These are phyloP conservation scores for Pelosia muscerda DNA, from an alignment of 2,888 invertebrate species.

Conservation along the genomic window DNA sequence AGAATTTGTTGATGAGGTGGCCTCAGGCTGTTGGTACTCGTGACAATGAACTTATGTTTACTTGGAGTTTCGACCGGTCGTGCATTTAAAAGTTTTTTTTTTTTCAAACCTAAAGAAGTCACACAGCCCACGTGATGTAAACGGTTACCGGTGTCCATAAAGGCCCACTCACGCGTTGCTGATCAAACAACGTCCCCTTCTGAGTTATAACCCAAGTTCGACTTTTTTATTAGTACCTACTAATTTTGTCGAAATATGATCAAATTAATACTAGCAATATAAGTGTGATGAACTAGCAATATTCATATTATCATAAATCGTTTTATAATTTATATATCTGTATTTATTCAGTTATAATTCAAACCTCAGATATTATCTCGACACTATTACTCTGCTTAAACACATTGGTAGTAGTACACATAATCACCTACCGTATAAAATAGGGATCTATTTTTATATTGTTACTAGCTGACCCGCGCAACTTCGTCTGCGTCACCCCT, in stretches of 20 bases:
- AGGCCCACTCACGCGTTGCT: neutral
- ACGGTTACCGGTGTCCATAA: neutral
- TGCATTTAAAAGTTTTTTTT: neutral
- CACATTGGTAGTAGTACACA: no score
- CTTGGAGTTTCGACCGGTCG: conserved; percentile 6
- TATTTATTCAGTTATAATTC: no score
- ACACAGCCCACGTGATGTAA: neutral
- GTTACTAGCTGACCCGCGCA: no score
- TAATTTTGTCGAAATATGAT: neutral
- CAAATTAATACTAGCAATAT: no score
- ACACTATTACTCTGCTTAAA: no score
- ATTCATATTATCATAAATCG: no score
- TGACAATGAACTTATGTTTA: conserved; percentile 24
- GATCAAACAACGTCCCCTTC: neutral
- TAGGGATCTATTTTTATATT: no score
- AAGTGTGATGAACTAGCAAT: no score
- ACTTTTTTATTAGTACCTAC: neutral
- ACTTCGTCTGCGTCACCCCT: no score
- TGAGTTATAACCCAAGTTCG: neutral
- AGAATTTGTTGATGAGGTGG: conserved; percentile 36
- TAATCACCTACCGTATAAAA: no score
- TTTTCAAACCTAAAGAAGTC: neutral
- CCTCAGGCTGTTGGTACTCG: conserved; percentile 19
- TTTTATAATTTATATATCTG: no score
- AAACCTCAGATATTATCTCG: no score